Base-by-base conservation (phyloP, 2,888 invertebrate genomes). In the Spicauda simplicius region DNA sequence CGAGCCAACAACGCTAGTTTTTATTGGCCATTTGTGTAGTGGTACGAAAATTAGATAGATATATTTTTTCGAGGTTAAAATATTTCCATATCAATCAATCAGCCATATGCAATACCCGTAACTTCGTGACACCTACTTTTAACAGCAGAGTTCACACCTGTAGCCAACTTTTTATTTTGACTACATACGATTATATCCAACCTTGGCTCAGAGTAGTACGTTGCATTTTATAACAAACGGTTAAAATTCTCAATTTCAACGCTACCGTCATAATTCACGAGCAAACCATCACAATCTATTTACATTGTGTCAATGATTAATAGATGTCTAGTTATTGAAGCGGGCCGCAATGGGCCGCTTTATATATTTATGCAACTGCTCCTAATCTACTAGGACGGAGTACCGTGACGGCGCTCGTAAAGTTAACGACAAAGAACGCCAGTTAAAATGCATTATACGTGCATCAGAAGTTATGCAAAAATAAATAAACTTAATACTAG, bases 381-480 rank as follows among this genome's bases (percentile, higher is more conserved):
- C 5, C 14, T 41, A 57, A 57, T 41, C 18, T 41, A 18, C 16
- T 1, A 37, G 37, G 0, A 37, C 37, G 19, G 5, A 41, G 19
- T 16, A 19, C 55, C 55, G 41, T 57, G 41, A 57, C 57, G 57
- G n/a, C 25, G 55, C 30, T 55, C 55, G 55, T 55, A 55, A 55
- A 55, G 8, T 37, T 55, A 55, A 55, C 33, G 7, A 55, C 25
- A 16, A 55, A 55, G 10, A 33, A n/a, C 55, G 33, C 54, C 54
- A 19, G 11, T 12, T 6, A 25, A 54, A 16, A 33, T 14, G 7
- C 14, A 45, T n/a, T 45, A 45, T 14, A 45, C 6, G 6, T 45
- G n/a, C 14, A 45, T n/a, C n/a, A 45, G 45, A 45, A 11, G 37
- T 37, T 37, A 37, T 37, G 37, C 37, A 37, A 37, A 37, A 37